These are phyloP conservation scores for Rhinolophus ferrumequinum DNA, from an alignment of 2,113 vertebrate genomes.

Conservation along the genomic window DNA sequence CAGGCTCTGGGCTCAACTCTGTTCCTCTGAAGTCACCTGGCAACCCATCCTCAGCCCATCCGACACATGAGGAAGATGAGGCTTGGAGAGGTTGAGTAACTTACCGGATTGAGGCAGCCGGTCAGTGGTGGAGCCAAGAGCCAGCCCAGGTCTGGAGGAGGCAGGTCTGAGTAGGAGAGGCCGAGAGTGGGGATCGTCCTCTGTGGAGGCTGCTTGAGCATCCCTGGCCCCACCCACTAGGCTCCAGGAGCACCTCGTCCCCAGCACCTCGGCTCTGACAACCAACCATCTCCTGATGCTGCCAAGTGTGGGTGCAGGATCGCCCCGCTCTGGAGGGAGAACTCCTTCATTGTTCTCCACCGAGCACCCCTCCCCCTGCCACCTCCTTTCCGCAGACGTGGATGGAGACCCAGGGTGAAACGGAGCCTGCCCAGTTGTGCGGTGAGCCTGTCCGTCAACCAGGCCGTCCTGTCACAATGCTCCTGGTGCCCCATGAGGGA, in stretches of 20 bases:
- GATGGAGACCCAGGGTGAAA: not conserved
- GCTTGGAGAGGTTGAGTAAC: fast-evolving
- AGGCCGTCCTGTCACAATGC: fast-evolving
- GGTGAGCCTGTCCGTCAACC: not conserved
- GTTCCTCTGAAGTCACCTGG: not conserved
- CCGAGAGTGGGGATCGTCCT: not conserved
- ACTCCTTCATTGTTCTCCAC: not conserved
- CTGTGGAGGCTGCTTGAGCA: fast-evolving
- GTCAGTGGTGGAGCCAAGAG: not conserved
- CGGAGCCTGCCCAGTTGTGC: not conserved
- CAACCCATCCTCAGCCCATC: not conserved
- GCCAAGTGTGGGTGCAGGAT: not conserved
- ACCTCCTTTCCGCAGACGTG: not conserved
- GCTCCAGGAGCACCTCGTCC: fast-evolving
- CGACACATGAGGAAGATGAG: fast-evolving
- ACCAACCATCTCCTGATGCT: not conserved
- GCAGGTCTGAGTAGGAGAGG: not conserved
- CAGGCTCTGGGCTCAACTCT: not conserved
- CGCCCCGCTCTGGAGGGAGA: not conserved
- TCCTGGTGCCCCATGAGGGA: not conserved
- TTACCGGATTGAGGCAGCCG: not conserved
- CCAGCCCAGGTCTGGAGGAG: not conserved
- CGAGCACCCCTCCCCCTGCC: fast-evolving
- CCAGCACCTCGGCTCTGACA: not conserved
- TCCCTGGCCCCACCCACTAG: not conserved